phyloP scores from a whole-genome alignment of 1,140 invertebrate genomes.

The Camponotus pennsylvanicus region DNA sequence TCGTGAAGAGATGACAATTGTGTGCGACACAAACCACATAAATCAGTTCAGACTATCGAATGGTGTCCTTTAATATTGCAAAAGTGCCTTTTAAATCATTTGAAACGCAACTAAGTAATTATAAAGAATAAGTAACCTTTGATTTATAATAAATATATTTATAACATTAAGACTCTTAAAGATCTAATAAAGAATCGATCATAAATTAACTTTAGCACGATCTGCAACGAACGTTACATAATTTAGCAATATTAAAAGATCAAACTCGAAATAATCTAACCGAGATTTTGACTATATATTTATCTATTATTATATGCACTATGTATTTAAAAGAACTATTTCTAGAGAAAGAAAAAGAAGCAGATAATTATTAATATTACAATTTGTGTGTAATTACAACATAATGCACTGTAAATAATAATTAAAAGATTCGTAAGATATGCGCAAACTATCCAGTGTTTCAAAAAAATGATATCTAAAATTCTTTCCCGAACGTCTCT shows the following conservation, averaged over 20 bases:
- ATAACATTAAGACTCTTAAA: background rate
- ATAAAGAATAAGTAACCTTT: background rate
- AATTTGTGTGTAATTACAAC: slow-evolving; percentile 22
- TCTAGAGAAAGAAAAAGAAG: too few relatives aligned
- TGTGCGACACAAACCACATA: background rate
- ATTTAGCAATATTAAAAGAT: slow-evolving; percentile 20
- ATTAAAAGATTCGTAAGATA: background rate
- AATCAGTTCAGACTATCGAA: slow-evolving; percentile 20
- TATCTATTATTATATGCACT: background rate
- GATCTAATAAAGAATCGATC: slow-evolving; percentile 20
- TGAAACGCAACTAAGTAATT: background rate
- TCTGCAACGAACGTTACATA: slow-evolving; percentile 21
- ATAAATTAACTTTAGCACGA: slow-evolving; percentile 2
- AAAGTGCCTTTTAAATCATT: background rate
- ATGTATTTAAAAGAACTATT: too few relatives aligned
- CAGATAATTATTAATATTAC: background rate
- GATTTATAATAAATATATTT: background rate
- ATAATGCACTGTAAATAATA: background rate
- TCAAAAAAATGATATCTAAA: background rate
- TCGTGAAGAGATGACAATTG: slow-evolving; percentile 8
- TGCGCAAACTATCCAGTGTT: background rate
- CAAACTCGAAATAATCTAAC: background rate
- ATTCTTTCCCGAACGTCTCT: background rate
- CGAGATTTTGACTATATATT: background rate
- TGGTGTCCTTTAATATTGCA: background rate